Evolutionary conservation across 2,797 vertebrate species (phyloP).

Genomic region (Cossypha polioptera): DNA sequence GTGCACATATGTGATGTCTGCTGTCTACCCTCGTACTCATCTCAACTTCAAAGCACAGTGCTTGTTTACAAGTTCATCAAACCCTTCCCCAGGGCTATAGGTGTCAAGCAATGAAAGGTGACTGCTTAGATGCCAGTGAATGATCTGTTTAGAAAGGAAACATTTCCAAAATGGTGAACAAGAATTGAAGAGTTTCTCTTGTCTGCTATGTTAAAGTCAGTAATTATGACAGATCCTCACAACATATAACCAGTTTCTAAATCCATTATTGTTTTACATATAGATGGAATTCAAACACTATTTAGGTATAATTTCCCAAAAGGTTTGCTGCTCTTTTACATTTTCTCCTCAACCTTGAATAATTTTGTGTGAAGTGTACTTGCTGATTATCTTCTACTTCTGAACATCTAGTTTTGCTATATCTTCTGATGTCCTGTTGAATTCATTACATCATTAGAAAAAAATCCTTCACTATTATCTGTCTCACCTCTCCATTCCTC

Average conservation of each 20-base stretch:
- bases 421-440: neutral
- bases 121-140: conserved; percentile 39
- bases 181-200: neutral
- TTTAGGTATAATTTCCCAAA: neutral
- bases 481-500: neutral
- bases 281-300: neutral
- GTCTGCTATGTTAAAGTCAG: neutral
- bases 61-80: conserved; percentile 68
- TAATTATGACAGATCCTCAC: neutral
- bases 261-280: neutral
- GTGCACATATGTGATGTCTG: conserved; percentile 33
- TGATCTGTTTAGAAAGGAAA: conserved; percentile 31
- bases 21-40: conserved; percentile 47
- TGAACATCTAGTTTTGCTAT: neutral
- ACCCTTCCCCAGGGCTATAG: conserved; percentile 17
- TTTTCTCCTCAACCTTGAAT: neutral
- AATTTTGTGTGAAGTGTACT: neutral
- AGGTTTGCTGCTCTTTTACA: neutral
- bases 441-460: neutral
- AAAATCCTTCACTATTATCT: neutral
- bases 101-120: conserved; percentile 62
- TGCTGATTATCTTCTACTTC: neutral
- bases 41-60: conserved; percentile 21
- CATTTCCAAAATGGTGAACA: neutral
- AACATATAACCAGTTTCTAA: neutral